phyloP scores from a whole-genome alignment of 2,797 vertebrate species.

The Myiothlypis coronata region DNA sequence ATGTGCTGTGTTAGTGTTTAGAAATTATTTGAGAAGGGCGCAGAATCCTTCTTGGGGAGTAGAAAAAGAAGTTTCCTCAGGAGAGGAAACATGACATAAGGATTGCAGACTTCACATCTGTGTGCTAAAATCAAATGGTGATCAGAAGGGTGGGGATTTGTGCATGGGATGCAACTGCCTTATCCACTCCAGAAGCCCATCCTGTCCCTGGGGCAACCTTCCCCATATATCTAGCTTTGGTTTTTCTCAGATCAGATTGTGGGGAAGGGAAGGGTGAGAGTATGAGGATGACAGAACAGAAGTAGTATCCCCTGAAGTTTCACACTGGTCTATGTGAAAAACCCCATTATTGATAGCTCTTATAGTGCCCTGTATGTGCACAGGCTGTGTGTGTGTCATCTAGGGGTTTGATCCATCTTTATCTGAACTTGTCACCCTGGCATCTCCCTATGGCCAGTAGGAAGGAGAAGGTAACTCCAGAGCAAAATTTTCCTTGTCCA shows the following conservation, averaged over 20 bases:
- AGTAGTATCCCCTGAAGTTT: not conserved
- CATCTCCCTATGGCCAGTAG: not conserved
- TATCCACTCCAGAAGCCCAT: not conserved
- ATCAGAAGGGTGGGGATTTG: not conserved
- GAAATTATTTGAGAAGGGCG: not conserved
- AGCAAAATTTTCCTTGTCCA: not conserved
- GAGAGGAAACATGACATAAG: not conserved
- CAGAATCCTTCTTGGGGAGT: not conserved
- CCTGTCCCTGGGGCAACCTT: not conserved
- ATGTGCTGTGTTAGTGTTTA: not conserved
- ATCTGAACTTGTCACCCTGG: not conserved
- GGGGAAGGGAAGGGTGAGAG: not conserved
- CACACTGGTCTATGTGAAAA: not conserved
- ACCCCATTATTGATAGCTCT: not conserved
- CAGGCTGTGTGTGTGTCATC: accelerated
- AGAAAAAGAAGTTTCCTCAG: not conserved
- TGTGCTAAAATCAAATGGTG: not conserved
- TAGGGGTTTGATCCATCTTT: not conserved
- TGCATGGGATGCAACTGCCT: not conserved
- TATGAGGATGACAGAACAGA: not conserved
- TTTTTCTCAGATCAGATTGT: not conserved
- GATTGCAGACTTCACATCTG: not conserved
- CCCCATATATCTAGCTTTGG: not conserved
- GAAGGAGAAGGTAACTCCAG: not conserved
- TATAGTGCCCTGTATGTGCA: not conserved